Percentiles rank a stretch among this genome's conserved stretches.
phyloP scores from a whole-genome alignment of 2,113 vertebrate species.

The Shinisaurus crocodilurus region DNA sequence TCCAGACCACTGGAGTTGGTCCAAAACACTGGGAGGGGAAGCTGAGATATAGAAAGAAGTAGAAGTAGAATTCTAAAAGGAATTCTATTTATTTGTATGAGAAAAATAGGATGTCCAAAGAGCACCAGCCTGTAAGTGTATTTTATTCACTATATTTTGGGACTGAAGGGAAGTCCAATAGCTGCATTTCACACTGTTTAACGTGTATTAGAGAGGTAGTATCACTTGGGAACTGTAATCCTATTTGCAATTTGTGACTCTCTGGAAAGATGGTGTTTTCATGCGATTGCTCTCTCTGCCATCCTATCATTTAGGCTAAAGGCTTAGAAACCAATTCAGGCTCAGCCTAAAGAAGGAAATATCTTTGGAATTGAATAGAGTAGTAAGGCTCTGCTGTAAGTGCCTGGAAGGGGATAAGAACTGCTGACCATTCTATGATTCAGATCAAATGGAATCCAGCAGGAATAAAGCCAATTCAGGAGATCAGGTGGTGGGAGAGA shows the following conservation, averaged over 20 bases:
- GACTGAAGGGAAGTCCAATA: background rate
- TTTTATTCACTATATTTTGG: constrained; percentile 24
- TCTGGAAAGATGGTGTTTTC: constrained; percentile 13
- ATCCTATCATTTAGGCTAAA: constrained; percentile 25
- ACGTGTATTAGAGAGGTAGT: background rate
- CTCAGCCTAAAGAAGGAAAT: background rate
- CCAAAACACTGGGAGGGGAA: background rate
- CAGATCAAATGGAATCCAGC: background rate
- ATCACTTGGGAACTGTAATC: background rate
- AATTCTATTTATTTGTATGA: constrained; percentile 9
- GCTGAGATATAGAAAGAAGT: background rate
- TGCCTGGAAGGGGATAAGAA: constrained; percentile 9
- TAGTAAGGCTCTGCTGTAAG: background rate
- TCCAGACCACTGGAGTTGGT: too few species aligned
- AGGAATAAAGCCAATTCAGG: background rate
- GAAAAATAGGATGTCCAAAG: background rate
- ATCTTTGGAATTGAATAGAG: background rate
- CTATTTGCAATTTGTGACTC: constrained; percentile 23
- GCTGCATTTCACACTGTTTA: constrained; percentile 12
- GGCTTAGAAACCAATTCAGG: constrained; percentile 14
- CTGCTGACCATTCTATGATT: background rate
- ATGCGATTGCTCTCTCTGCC: background rate
- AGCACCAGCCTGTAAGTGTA: constrained; percentile 3
- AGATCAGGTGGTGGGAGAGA: background rate
- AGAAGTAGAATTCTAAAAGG: background rate